phyloP scores from a whole-genome alignment of 1,140 invertebrate genomes.

The Aphelinus certus region DNA sequence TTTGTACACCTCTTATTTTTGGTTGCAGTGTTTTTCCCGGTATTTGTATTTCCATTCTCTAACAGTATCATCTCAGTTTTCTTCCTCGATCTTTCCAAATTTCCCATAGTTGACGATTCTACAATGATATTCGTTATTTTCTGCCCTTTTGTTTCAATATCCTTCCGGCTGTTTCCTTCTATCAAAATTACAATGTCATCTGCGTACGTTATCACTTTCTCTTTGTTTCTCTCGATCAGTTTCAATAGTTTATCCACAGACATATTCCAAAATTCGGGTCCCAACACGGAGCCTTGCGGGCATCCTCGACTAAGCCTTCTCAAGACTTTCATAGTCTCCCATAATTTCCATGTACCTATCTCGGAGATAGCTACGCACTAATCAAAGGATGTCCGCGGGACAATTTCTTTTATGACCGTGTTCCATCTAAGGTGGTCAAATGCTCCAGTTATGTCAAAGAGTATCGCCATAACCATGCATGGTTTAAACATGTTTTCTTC shows the following conservation, averaged over 20 bases:
- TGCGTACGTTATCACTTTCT: background rate
- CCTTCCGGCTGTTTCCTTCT: constrained; percentile 1
- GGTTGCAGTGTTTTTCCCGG: background rate
- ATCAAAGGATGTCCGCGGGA: background rate
- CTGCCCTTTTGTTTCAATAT: background rate
- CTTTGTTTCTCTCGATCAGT: background rate
- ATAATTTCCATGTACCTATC: background rate
- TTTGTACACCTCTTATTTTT: background rate
- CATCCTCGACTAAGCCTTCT: constrained; percentile 39
- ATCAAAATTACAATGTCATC: constrained; percentile 39
- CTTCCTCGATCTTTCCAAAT: background rate
- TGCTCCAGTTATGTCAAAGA: constrained; percentile 28
- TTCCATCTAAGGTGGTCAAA: constrained; percentile 14
- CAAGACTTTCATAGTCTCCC: constrained; percentile 6
- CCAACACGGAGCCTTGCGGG: constrained; percentile 44
- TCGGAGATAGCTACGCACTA: constrained; percentile 1
- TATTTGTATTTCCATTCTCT: background rate
- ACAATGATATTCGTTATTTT: background rate
- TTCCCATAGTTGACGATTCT: constrained; percentile 42
- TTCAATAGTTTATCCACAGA: constrained; percentile 34
- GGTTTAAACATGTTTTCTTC: background rate
- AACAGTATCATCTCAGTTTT: constrained; percentile 13
- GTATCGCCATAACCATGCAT: background rate
- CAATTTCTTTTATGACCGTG: background rate
- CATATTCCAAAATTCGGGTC: constrained; percentile 42